A percentile compares a stretch with the other conserved stretches of the same genome.
Evolutionary conservation across 2,113 vertebrate species (phyloP).

Genomic region (Holacanthus passer): DNA sequence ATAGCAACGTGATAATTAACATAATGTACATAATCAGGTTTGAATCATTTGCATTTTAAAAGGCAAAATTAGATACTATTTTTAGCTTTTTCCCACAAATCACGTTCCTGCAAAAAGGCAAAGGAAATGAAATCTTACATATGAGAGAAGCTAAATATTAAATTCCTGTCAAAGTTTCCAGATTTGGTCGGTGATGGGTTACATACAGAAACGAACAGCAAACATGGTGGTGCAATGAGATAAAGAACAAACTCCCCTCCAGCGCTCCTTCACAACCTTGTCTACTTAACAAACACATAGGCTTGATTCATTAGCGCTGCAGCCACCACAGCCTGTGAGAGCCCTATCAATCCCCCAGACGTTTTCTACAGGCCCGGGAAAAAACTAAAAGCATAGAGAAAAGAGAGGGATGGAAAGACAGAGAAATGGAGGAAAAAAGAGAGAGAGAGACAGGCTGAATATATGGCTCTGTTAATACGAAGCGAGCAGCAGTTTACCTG

Average conservation of each 20-base stretch:
- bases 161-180: constrained; percentile 22
- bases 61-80: neutral
- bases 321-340: constrained; percentile 72
- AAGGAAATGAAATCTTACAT: neutral
- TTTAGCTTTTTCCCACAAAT: neutral
- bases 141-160: constrained; percentile 19
- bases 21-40: neutral
- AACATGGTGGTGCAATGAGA: constrained; percentile 39
- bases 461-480: constrained; percentile 71
- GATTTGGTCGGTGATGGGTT: constrained; percentile 11
- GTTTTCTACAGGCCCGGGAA: constrained; percentile 51
- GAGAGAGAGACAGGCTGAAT: constrained; percentile 65
- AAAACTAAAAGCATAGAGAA: constrained; percentile 39
- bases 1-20: neutral
- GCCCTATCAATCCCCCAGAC: constrained; percentile 73
- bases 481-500: constrained; percentile 76
- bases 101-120: neutral
- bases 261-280: constrained; percentile 67
- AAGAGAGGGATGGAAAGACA: constrained; percentile 41
- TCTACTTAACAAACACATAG: constrained; percentile 78
- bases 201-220: constrained; percentile 32
- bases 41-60: constrained; percentile 8
- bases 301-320: constrained; percentile 77
- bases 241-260: constrained; percentile 66
- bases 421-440: constrained; percentile 30